A percentile compares a stretch with the other conserved stretches of the same genome.
Evolutionary conservation across 2,113 vertebrate species (phyloP).

Genomic region (Athene cunicularia): DNA sequence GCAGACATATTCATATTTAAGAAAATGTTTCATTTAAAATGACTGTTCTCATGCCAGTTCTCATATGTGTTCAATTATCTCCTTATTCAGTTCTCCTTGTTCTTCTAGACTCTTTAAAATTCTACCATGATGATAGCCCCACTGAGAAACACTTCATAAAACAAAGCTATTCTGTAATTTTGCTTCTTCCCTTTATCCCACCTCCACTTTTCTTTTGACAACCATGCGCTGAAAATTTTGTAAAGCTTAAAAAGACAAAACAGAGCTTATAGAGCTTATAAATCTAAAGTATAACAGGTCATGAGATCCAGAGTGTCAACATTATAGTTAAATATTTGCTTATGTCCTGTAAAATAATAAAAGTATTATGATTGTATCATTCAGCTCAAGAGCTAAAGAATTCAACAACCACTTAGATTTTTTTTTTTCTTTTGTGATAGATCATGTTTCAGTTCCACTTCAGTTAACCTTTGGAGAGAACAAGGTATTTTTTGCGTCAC

Average conservation of each 20-base stretch:
- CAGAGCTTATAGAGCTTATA: not conserved
- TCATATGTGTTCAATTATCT: not conserved
- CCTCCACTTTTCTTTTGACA: not conserved
- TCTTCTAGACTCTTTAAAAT: slow-evolving; percentile 1
- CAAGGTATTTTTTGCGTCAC: slow-evolving; percentile 81
- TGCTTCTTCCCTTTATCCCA: not conserved
- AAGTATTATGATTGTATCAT: not conserved
- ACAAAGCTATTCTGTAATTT: not conserved
- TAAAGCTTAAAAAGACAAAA: not conserved
- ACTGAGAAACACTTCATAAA: not conserved
- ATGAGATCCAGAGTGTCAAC: not conserved
- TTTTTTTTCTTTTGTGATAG: slow-evolving; percentile 67
- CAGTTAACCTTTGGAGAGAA: slow-evolving; percentile 73
- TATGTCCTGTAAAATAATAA: not conserved
- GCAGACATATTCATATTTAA: slow-evolving; percentile 3
- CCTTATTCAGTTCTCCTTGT: not conserved
- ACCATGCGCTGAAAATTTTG: not conserved
- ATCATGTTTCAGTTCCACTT: slow-evolving; percentile 85
- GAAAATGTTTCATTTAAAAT: slow-evolving; percentile 34
- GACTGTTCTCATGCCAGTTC: not conserved
- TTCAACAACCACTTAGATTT: not conserved
- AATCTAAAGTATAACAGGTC: not conserved
- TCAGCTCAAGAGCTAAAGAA: slow-evolving; percentile 31
- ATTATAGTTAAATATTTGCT: not conserved
- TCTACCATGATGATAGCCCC: not conserved